Base-by-base conservation (phyloP, 1,140 invertebrate genomes). In the Choristoneura fumiferana region DNA sequence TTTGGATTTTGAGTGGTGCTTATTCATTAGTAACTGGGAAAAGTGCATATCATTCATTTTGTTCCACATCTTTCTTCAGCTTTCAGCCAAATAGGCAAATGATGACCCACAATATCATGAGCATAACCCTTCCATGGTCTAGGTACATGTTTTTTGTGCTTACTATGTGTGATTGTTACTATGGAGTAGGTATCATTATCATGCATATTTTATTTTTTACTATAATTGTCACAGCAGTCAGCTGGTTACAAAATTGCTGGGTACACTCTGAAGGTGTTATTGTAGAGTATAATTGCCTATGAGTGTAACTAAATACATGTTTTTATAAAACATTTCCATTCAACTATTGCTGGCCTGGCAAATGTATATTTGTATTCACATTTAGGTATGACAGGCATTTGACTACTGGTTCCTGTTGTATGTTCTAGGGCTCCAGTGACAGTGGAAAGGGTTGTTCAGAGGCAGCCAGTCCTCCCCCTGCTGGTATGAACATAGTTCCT, bases 401-500 rank as follows among this genome's bases (percentile, higher is more conserved):
- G 22, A 29, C 22, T 29, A 57, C 45, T 60, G 58, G 18, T 56
- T 36, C 53, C 61, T 49, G 22, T 37, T 43, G 45, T 59, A 52
- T 53, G 14, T 76, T 77, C 40, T 69, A 94, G 93, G 93, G 92
- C 57, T 95, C 94, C 12, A 94, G 92, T 90, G 94, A 95, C 78
- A 95, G 94, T 88, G 94, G 94, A 10, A 94, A 94, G 81, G 94
- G 94, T 38, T 92, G 93, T 63, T 94, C 93, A 67, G 93, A 94
- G 68, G 91, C 92, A 33, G 90, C 90, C 52, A 93, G 90, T 55
- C 92, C 92, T 33, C 92, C 92, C 33, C 90, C n/a, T n/a, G n/a
- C 91, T 29, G 84, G 76, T 71, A 69, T 87, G 53, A 87, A n/a
- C n/a, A n/a, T n/a, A 60, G 74, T 85, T 43, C 72, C 80, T 33